A percentile compares a stretch with the other conserved stretches of the same genome.
Conservation (phyloP, 1,140 invertebrate species). For the Globodera ellingtonae region DNA sequence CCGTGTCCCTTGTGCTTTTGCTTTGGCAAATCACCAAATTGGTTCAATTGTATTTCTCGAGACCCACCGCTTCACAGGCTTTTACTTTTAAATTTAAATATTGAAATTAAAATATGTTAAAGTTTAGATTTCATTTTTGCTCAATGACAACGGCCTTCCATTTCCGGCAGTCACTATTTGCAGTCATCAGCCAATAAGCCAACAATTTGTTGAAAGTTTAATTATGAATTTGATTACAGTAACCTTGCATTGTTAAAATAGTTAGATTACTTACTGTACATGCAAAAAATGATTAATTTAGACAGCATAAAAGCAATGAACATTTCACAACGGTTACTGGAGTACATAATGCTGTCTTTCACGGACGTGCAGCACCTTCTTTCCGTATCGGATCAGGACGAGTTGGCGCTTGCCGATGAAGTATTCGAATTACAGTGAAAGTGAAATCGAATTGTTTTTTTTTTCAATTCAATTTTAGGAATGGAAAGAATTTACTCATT, state of each 20-base stretch:
- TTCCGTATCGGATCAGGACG: constrained; percentile 2
- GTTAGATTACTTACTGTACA: too few relatives aligned
- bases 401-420: constrained; percentile 34
- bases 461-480: constrained; percentile 19
- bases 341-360: constrained; percentile 50
- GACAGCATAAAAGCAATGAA: neutral
- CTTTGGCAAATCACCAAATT: constrained; percentile 49
- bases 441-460: too few relatives aligned
- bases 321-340: constrained; percentile 48
- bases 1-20: constrained; percentile 45
- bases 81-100: neutral
- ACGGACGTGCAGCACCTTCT: constrained; percentile 40
- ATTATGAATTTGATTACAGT: neutral
- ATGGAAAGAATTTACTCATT: constrained; percentile 36
- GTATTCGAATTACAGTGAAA: neutral
- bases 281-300: too few relatives aligned
- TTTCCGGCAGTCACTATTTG: constrained; percentile 61
- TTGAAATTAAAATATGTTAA: constrained; percentile 11
- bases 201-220: constrained; percentile 47
- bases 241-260: too few relatives aligned
- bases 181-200: constrained; percentile 56
- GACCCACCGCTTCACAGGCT: constrained; percentile 63
- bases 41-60: constrained; percentile 39
- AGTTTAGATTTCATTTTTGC: constrained; percentile 31
- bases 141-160: constrained; percentile 54